Evolutionary conservation across 2,888 invertebrate species (phyloP).

Genomic region (Orthosia incerta): DNA sequence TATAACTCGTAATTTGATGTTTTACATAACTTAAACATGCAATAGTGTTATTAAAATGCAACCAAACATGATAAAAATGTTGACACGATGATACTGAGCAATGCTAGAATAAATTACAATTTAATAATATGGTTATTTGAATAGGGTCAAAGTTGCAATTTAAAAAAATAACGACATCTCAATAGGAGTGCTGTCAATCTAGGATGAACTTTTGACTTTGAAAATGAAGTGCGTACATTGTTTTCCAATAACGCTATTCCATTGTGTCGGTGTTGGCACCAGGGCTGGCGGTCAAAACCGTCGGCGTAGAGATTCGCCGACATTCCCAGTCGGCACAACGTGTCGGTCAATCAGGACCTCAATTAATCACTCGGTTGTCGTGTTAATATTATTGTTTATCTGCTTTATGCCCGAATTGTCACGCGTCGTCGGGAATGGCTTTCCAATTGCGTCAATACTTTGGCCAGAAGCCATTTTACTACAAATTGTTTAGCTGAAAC

Average conservation of each 20-base stretch:
- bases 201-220: constrained; percentile 33
- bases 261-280: constrained; percentile 58
- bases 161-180: background rate
- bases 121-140: background rate
- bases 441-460: constrained; percentile 77
- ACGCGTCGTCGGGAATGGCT: constrained; percentile 52
- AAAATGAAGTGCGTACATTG: constrained; percentile 23
- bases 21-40: background rate
- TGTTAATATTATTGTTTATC: constrained; percentile 66
- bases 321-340: constrained; percentile 43
- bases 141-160: background rate
- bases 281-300: constrained; percentile 44
- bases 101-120: background rate
- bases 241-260: constrained; percentile 33
- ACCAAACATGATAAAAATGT: background rate
- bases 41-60: background rate
- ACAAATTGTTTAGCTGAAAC: constrained; percentile 49
- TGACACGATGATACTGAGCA: background rate
- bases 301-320: constrained; percentile 26
- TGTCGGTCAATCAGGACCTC: constrained; percentile 62
- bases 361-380: constrained; percentile 56
- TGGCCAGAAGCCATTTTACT: constrained; percentile 77
- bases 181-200: constrained; percentile 21
- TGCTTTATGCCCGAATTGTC: constrained; percentile 49
- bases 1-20: background rate